Evolutionary conservation across 2,113 vertebrate genomes (phyloP), one percentile per base, ranked within the genome.

Genomic region (Limnothrissa miodon): DNA sequence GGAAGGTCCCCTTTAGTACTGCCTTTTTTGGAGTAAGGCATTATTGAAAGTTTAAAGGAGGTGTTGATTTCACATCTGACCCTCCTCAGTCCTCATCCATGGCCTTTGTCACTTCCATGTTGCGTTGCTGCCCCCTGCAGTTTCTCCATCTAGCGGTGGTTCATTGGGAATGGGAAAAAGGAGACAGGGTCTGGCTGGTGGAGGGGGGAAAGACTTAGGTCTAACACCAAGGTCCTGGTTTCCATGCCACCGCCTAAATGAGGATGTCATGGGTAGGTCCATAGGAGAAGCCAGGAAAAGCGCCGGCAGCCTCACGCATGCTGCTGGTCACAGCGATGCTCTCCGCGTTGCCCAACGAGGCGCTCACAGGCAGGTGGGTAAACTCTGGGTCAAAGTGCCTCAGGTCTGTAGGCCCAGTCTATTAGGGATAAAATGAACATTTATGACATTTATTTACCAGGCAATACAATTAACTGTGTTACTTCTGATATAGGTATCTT

Each of bases 281-380:
- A 9, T 96, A 96, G 0, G 95, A 96, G 85, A 96, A 96, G 44
- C 95, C 95, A 0, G 94, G 95, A 59, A 96, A 96, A 0, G 95
- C 95, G 4, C 91, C 94, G 0, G 95, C 94, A 0, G 95, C 95
- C 56, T 96, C 95, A 10, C 84, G 89, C 51, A 95, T 19, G 86
- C 94, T 95, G 93, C 91, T 93, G 78, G 93, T 95, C 88, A 94
- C 86, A 0, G 82, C 82, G 56, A 89, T 66, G 42, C 83, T 78
- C 89, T 96, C 95, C 0, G 83, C 88, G 84, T 83, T 90, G 92
- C 91, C 91, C 83, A 95, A 89, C 8, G 95, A 96, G 5, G 91
- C 91, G 0, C 93, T 90, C 85, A 96, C 93, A 0, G 95, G 94
- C 79, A 95, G 86, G 89, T 95, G 94, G 56, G 95, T 95, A 91